phyloP scores from a whole-genome alignment of 2,888 invertebrate species.

The Cryptocheilus praepositus region DNA sequence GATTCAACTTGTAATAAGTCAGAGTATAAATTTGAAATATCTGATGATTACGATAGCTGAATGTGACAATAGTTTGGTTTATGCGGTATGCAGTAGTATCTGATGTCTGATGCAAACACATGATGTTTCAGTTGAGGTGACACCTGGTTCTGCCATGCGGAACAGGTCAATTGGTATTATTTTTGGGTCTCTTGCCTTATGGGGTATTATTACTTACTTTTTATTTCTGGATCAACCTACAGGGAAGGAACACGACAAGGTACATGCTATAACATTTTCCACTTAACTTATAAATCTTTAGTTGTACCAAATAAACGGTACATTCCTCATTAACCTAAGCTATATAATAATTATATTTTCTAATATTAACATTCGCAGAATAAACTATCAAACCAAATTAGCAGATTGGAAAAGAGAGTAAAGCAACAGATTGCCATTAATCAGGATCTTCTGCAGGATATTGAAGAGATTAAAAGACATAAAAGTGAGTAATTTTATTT shows the following conservation, averaged over 20 bases:
- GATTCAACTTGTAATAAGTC: neutral
- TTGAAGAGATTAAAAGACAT: constrained; percentile 51
- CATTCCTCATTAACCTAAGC: constrained; percentile 8
- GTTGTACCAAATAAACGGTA: neutral
- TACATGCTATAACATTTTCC: constrained; percentile 28
- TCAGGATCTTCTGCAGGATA: constrained; percentile 57
- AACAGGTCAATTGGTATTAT: constrained; percentile 70
- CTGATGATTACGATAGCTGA: neutral
- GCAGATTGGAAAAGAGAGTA: constrained; percentile 60
- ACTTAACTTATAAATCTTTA: neutral
- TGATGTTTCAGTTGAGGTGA: constrained; percentile 62
- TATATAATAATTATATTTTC: neutral
- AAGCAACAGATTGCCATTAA: constrained; percentile 63
- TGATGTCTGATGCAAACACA: neutral
- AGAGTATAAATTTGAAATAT: neutral
- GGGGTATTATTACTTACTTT: constrained; percentile 78
- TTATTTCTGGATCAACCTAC: constrained; percentile 76
- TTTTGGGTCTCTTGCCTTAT: constrained; percentile 76
- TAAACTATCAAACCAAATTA: constrained; percentile 61
- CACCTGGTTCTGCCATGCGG: constrained; percentile 70
- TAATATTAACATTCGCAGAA: constrained; percentile 45
- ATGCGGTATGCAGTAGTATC: too few relatives aligned
- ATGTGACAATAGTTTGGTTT: neutral
- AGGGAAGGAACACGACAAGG: constrained; percentile 67
- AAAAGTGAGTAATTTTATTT: constrained; percentile 47